phyloP scores from a whole-genome alignment of 2,113 vertebrate species.

The Ifrita kowaldi region DNA sequence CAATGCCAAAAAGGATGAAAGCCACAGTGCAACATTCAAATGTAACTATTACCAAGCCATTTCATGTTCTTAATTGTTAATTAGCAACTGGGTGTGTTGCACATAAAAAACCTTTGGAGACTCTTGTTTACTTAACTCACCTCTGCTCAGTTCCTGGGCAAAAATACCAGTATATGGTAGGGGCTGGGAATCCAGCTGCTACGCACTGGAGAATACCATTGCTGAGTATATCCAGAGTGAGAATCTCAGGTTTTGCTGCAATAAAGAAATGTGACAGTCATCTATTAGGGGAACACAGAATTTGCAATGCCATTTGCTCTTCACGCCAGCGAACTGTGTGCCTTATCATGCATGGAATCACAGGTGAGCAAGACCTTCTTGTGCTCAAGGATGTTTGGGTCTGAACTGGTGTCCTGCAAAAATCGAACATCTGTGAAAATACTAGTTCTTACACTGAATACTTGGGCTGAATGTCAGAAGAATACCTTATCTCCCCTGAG shows the following conservation, averaged over 20 bases:
- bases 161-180: conserved; percentile 92
- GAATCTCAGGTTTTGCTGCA: conserved; percentile 91
- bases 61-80: background rate
- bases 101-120: background rate
- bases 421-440: background rate
- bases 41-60: background rate
- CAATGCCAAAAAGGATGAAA: background rate
- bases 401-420: background rate
- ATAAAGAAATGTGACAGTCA: background rate
- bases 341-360: background rate
- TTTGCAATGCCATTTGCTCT: background rate
- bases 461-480: background rate
- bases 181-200: conserved; percentile 88
- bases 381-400: background rate
- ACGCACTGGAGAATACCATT: conserved; percentile 88
- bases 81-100: background rate
- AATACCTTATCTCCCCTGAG: background rate
- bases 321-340: background rate
- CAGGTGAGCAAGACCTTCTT: background rate
- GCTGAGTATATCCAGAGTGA: conserved; percentile 80
- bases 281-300: background rate
- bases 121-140: conserved; percentile 68
- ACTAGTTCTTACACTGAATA: background rate
- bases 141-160: conserved; percentile 85
- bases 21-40: background rate